Conservation (phyloP, 2,888 invertebrate species). For the Troides oblongomaculatus region DNA sequence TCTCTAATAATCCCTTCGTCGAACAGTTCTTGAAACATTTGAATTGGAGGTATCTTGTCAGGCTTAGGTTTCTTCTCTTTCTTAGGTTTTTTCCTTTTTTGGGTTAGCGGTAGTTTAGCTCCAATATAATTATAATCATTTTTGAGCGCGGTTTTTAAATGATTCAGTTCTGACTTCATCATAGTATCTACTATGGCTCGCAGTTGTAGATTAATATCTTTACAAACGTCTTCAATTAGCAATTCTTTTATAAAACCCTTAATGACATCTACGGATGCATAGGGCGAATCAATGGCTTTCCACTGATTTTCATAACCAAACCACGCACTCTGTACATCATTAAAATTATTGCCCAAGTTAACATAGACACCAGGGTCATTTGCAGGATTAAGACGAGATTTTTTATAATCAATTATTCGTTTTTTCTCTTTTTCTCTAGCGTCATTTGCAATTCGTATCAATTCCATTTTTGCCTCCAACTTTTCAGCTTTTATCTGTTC, state of each 20-base stretch:
- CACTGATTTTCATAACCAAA: constrained; percentile 57
- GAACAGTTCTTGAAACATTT: constrained; percentile 86
- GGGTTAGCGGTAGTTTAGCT: constrained; percentile 40
- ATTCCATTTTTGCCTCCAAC: constrained; percentile 61
- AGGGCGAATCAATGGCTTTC: constrained; percentile 59
- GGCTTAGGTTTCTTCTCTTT: constrained; percentile 80
- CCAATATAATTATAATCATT: constrained; percentile 47
- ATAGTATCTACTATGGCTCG: constrained; percentile 85
- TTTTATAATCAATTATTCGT: constrained; percentile 65
- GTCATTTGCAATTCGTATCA: constrained; percentile 54
- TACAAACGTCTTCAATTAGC: constrained; percentile 82
- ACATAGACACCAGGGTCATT: constrained; percentile 67
- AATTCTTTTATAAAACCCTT: constrained; percentile 83
- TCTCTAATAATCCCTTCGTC: constrained; percentile 84
- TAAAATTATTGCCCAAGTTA: constrained; percentile 46
- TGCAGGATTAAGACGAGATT: constrained; percentile 69
- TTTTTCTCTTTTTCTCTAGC: constrained; percentile 59
- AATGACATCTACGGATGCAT: constrained; percentile 77
- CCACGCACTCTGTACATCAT: constrained; percentile 52
- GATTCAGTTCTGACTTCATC: constrained; percentile 80
- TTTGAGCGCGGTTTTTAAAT: constrained; percentile 77
- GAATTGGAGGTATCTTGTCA: constrained; percentile 80
- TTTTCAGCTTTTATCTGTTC: constrained; percentile 73
- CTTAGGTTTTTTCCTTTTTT: constrained; percentile 64
- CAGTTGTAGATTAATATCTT: constrained; percentile 83